Evolutionary conservation across 1,140 invertebrate species (phyloP).

Genomic region (Melitaea cinxia): DNA sequence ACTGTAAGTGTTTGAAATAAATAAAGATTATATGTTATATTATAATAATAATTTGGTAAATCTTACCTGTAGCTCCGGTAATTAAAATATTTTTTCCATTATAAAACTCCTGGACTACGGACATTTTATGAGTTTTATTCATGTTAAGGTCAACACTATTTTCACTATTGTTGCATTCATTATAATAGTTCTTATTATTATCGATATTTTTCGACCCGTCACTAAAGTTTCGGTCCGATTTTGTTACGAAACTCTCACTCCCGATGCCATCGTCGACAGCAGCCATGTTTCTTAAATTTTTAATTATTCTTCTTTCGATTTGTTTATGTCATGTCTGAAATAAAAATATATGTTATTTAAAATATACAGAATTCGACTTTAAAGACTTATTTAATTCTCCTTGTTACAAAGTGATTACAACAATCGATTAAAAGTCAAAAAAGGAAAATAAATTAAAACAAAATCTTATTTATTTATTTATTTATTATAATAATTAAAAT

Average conservation of each 20-base stretch:
- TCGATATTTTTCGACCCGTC: conserved; percentile 6
- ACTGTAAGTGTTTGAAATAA: too few relatives aligned
- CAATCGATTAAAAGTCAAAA: too few relatives aligned
- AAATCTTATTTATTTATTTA: too few relatives aligned
- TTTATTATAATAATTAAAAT: too few relatives aligned
- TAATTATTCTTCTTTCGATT: conserved; percentile 18
- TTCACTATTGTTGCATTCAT: conserved; percentile 16
- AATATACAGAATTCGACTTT: too few relatives aligned
- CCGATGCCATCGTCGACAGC: conserved; percentile 12
- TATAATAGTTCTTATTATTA: conserved; percentile 14
- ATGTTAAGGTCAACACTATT: conserved; percentile 36
- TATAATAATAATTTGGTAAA: not conserved
- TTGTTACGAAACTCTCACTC: conserved; percentile 12
- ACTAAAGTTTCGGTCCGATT: conserved; percentile 27
- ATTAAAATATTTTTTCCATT: conserved; percentile 66
- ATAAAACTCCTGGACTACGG: conserved; percentile 64
- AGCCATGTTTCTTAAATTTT: conserved; percentile 33
- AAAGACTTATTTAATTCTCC: too few relatives aligned
- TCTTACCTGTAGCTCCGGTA: conserved; percentile 67
- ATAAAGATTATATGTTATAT: not conserved
- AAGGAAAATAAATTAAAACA: too few relatives aligned
- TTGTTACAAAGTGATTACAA: too few relatives aligned
- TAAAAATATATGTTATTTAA: conserved; percentile 15
- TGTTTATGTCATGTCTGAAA: conserved; percentile 42
- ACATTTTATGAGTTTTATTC: conserved; percentile 41